Evolutionary conservation across 2,797 vertebrate species (phyloP), one percentile per base, ranked within the genome.

Genomic region (Acanthornis magna): DNA sequence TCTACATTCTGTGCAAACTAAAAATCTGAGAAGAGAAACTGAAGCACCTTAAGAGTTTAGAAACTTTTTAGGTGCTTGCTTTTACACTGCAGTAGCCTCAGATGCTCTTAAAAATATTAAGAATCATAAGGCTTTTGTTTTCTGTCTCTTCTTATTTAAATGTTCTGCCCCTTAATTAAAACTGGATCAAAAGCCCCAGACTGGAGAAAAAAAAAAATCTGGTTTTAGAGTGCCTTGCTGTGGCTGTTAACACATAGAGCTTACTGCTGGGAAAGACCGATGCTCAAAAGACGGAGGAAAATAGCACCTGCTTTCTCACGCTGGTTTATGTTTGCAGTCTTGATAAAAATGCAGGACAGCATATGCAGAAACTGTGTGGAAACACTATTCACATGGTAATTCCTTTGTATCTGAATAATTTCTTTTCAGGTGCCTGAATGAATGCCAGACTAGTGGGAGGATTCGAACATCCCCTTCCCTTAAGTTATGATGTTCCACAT

Each of bases 301-400:
- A 96, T 87, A 94, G 57, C 97, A 98, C 97, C 97, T 98, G 97
- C 95, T 98, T 98, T 98, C 97, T 98, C 98, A 98, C 92, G 93
- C 96, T 97, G 85, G 95, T 96, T 91, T 93, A 91, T 97, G 90
- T 97, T 97, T 97, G 94, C 93, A 43, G 36, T 96, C 97, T 97
- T 95, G 95, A 97, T 97, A 97, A 98, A 98, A 98, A 98, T 98
- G 92, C 98, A 96, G 95, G 97, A 84, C 88, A 92, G 94, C 95
- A 93, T 96, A 97, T 95, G 88, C 95, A 97, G 97, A 98, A 97
- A 97, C 94, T 88, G 92, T 95, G 87, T 22, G 6, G 97, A 97
- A 97, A 89, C 70, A 50, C 95, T 94, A 98, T 98, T 98, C 97
- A 98, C 95, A 97, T 98, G 98, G 93, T 97, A 98, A 98, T 98